Conservation (phyloP, 2,113 vertebrate genomes). For the Sinocyclocheilus anophthalmus region DNA sequence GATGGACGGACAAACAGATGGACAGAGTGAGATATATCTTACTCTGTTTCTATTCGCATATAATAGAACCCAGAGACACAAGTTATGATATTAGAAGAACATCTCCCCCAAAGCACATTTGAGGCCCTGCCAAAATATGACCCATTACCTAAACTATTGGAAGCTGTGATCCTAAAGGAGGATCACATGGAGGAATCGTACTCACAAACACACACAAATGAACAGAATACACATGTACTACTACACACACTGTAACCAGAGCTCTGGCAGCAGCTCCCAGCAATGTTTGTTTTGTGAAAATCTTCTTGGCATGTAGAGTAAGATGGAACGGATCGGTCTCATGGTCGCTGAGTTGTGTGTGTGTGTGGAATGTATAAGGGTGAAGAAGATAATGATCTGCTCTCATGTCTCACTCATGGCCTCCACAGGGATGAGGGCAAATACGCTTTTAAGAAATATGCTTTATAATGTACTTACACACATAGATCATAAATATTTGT, state of each 20-base stretch:
- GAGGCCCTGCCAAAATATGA: no score
- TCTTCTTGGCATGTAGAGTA: conserved; percentile 71
- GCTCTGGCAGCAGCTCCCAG: conserved; percentile 73
- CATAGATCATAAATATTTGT: not conserved
- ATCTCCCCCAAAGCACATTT: no score
- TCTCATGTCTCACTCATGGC: conserved; percentile 6
- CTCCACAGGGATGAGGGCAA: not conserved
- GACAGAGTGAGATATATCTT: not conserved
- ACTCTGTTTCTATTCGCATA: not conserved
- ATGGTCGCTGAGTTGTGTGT: conserved; percentile 20
- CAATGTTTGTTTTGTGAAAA: conserved; percentile 80
- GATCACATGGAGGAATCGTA: conserved; percentile 66
- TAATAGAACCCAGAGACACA: conserved; percentile 57
- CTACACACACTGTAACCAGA: conserved; percentile 68
- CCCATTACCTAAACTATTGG: conserved; percentile 51
- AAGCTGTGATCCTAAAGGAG: conserved; percentile 66
- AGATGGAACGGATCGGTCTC: conserved; percentile 65
- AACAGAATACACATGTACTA: conserved; percentile 31
- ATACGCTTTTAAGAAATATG: not conserved
- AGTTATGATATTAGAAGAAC: conserved; percentile 58
- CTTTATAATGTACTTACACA: not conserved
- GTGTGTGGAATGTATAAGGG: not conserved
- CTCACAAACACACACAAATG: conserved; percentile 37
- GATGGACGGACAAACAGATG: not conserved
- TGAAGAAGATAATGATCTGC: conserved; percentile 2